These are phyloP conservation scores for Subanguina moxae DNA, from an alignment of 1,140 invertebrate species.

Conservation along the genomic window DNA sequence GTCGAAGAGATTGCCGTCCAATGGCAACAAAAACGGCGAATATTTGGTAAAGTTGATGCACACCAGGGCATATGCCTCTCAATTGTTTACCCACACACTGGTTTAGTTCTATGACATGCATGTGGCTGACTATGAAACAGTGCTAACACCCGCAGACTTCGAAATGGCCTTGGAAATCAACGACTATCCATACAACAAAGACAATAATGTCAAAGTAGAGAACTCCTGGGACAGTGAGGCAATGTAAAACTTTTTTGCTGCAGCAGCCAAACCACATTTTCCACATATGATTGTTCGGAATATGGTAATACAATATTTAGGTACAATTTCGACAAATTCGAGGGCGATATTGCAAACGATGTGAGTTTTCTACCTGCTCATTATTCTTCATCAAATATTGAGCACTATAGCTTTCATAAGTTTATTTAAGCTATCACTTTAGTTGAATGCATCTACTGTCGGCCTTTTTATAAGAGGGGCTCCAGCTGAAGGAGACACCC, in stretches of 20 bases:
- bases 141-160: slow-evolving; percentile 56
- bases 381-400: not conserved
- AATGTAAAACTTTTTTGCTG: slow-evolving; percentile 31
- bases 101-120: slow-evolving; percentile 47
- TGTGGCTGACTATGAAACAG: slow-evolving; percentile 53
- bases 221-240: slow-evolving; percentile 57
- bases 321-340: slow-evolving; percentile 52
- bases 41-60: no score
- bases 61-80: no score
- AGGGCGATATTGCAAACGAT: slow-evolving; percentile 59
- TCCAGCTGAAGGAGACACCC: slow-evolving; percentile 19
- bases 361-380: slow-evolving; percentile 26
- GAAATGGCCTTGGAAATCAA: slow-evolving; percentile 43
- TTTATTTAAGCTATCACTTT: no score
- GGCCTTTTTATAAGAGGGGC: slow-evolving; percentile 51
- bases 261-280: no score
- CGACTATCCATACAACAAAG: slow-evolving; percentile 29
- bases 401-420: no score
- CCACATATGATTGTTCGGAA: no score
- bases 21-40: no score
- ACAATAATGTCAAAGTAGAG: slow-evolving; percentile 16
- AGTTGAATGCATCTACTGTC: slow-evolving; percentile 56
- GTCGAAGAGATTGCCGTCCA: no score
- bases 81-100: no score
- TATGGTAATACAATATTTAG: no score